Evolutionary conservation across 2,797 vertebrate species (phyloP), one percentile per base, ranked within the genome.

Genomic region (Falco naumanni): DNA sequence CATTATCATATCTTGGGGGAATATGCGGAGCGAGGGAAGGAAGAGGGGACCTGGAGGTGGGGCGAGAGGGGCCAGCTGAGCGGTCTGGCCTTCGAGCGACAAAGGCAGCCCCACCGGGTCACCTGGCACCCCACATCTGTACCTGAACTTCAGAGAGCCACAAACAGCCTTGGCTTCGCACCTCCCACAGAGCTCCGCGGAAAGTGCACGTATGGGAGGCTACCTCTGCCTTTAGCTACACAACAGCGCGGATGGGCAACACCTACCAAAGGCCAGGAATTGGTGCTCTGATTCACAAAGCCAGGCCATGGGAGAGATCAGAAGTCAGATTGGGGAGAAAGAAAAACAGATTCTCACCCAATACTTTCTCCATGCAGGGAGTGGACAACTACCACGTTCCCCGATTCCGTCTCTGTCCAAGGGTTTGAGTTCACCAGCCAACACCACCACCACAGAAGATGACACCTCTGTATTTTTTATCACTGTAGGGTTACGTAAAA

Each of bases 1-100:
- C 98, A 99, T 99, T 99, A 99, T 98, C 98, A 98, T 99, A 99
- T 98, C 97, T 96, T 93, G 96, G 88, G 96, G 95, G 96, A 97
- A 96, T 94, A n/a, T 43, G 86, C 70, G 63, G 84, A 80, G 61
- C 76, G 88, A 76, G 80, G 57, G n/a, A 50, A 26, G 63, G 63
- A 53, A 70, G 43, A 72, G 57, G 71, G 70, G 56, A 72, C 77
- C 50, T 34, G 39, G 89, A 92, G 90, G 80, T 87, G 89, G 93
- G 75, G 69, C 0, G 1, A 34, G 51, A 63, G 60, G 63, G 92
- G 86, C 65, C 1, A n/a, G 94, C 89, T 63, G 93, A 95, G 85
- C 14, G 0, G 65, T 78, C 94, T 90, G 86, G 56, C 78, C 81
- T 93, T 76, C 5, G 3, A 92, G 91, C 0, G 0, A 90, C 93